phyloP scores from a whole-genome alignment of 2,888 invertebrate genomes.

The Tachina fera region DNA sequence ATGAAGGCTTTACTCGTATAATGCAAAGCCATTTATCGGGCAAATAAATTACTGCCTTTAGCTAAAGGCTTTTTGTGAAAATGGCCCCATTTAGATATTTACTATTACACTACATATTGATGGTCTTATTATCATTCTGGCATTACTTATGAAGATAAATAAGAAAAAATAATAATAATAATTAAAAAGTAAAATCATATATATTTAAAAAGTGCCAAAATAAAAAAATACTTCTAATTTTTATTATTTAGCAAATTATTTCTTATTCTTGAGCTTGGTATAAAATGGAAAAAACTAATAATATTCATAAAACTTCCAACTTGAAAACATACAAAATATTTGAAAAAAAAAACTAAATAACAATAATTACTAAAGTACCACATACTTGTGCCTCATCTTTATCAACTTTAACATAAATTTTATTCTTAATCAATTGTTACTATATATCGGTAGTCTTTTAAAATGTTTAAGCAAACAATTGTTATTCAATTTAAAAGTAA shows the following conservation, averaged over 20 bases:
- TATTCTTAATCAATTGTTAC: slow-evolving; percentile 63
- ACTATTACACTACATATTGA: not conserved
- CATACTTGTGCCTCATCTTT: slow-evolving; percentile 71
- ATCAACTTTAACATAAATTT: slow-evolving; percentile 52
- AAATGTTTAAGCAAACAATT: slow-evolving; percentile 46
- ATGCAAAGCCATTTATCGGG: no score
- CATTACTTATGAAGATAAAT: slow-evolving; percentile 8
- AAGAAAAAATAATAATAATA: slow-evolving; percentile 7
- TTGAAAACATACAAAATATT: slow-evolving; percentile 16
- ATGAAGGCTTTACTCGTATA: no score
- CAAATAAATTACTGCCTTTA: no score
- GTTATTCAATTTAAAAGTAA: slow-evolving; percentile 33
- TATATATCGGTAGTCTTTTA: slow-evolving; percentile 57
- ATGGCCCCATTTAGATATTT: not conserved
- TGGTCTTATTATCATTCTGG: slow-evolving; percentile 29
- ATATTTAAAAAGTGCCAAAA: slow-evolving; percentile 66
- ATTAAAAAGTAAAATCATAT: slow-evolving; percentile 30
- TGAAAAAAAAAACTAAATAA: slow-evolving; percentile 33
- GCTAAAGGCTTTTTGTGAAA: no score
- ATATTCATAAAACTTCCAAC: slow-evolving; percentile 7
- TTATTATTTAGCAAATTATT: slow-evolving; percentile 63
- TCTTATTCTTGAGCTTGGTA: slow-evolving; percentile 56
- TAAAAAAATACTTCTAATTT: slow-evolving; percentile 34
- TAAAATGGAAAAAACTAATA: slow-evolving; percentile 8
- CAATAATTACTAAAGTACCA: slow-evolving; percentile 65